These are phyloP conservation scores for Chrysaora quinquecirrha DNA, from an alignment of 30 jellyfish, hydroid and myxozoan genomes.

Conservation along the genomic window DNA sequence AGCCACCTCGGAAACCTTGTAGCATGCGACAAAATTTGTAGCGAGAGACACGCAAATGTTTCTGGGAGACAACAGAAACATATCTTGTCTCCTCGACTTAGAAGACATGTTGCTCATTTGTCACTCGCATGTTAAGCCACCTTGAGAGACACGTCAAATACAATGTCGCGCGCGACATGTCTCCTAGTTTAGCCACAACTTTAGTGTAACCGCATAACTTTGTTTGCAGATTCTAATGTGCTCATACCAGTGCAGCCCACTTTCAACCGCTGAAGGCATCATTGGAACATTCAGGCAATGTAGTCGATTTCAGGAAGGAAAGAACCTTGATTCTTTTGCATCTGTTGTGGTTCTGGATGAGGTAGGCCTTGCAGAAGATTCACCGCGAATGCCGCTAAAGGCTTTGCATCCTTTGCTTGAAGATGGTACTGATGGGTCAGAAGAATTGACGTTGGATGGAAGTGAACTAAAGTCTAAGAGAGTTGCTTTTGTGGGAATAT, in stretches of 20 bases:
- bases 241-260: constrained; percentile 90
- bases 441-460: constrained; percentile 71
- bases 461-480: constrained; percentile 50
- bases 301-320: constrained; percentile 84
- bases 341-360: constrained; percentile 91
- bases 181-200: no score
- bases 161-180: no score
- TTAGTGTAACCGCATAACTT: no score
- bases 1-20: no score
- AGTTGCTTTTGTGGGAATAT: constrained; percentile 83
- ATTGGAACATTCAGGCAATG: constrained; percentile 68
- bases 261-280: constrained; percentile 79
- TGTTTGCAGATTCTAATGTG: constrained; percentile 65
- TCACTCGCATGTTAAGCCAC: no score
- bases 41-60: no score
- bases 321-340: constrained; percentile 65
- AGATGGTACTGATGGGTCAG: constrained; percentile 94
- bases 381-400: constrained; percentile 87
- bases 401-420: constrained; percentile 87
- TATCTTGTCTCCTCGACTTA: no score
- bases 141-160: no score
- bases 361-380: constrained; percentile 87
- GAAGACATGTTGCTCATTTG: no score
- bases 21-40: no score
- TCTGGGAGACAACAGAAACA: no score